Base-by-base conservation (phyloP, 2,797 vertebrate species). In the Peromyscus eremicus region DNA sequence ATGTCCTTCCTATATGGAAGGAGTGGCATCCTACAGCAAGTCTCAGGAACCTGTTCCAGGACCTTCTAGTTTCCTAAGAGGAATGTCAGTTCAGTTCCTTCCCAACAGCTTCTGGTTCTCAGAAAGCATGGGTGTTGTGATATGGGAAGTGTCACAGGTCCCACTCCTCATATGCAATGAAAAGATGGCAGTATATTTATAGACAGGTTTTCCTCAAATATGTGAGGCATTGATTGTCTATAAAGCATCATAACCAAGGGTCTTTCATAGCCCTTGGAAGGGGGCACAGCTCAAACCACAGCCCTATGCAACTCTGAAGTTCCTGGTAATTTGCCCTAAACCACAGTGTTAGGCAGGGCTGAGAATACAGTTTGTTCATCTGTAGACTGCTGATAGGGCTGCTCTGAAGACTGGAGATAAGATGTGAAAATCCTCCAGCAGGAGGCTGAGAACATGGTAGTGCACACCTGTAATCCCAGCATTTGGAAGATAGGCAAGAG, bases 41-140 rank as follows among this genome's bases (percentile, higher is more conserved):
- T 82, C 79, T 93, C 77, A 49, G 66, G 37, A 92, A 32, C 73
- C 85, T 81, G n/a, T 82, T 40, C 37, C n/a, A 76, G 82, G 82
- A 10, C n/a, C 92, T 90, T 66, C 52, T 25, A 77, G 29, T 76
- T 85, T 57, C 92, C 77, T 91, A 75, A 70, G 57, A 27, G 5
- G 16, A 7, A 5, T 77, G 6, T 60, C 29, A 94, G 27, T 70
- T 83, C 29, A 85, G 73, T 49, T 5, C 27, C 37, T 82, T 55
- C 55, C 84, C 79, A 34, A 66, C n/a, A 55, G 29, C n/a, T 95
- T 88, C 91, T 94, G 27, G 49, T 60, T 71, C 40, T 81, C 77
- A 60, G 84, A 94, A 40, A 93, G 64, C 37, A 66, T 12, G 13
- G 71, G n/a, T 52, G 46, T 27, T 43, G 52, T 94, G 49, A 85